phyloP scores from a whole-genome alignment of 2,888 invertebrate species.

The Nymphalis polychloros region DNA sequence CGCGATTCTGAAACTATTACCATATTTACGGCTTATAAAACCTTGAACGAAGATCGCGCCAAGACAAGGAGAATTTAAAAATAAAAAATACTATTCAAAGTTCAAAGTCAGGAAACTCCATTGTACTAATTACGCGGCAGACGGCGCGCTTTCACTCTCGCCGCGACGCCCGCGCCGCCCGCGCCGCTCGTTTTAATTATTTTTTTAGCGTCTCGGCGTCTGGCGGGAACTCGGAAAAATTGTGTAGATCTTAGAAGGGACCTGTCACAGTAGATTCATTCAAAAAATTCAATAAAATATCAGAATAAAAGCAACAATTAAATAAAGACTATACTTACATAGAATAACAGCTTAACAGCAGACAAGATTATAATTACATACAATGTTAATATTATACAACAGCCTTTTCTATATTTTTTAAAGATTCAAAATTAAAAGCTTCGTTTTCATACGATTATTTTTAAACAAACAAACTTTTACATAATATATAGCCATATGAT shows the following conservation, averaged over 20 bases:
- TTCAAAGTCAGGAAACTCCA: slow-evolving; percentile 82
- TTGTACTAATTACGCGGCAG: slow-evolving; percentile 81
- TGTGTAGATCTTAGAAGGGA: slow-evolving; percentile 51
- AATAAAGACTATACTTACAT: too few relatives aligned
- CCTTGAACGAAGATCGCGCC: slow-evolving; percentile 39
- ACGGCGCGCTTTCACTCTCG: slow-evolving; percentile 81
- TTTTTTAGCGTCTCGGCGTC: slow-evolving; percentile 82
- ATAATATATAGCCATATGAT: too few relatives aligned
- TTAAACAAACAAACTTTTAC: too few relatives aligned
- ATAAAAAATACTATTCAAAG: slow-evolving; percentile 74
- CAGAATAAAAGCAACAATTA: too few relatives aligned
- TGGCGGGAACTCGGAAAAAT: slow-evolving; percentile 78
- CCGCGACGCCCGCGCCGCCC: slow-evolving; percentile 45
- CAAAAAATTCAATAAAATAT: too few relatives aligned
- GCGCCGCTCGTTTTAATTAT: slow-evolving; percentile 78
- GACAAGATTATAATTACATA: too few relatives aligned
- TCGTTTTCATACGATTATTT: too few relatives aligned
- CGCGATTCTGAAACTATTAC: slow-evolving; percentile 20
- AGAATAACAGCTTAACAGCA: too few relatives aligned
- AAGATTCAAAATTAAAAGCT: too few relatives aligned
- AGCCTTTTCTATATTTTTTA: too few relatives aligned
- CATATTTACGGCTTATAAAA: slow-evolving; percentile 33
- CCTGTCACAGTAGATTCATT: background rate
- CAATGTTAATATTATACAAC: too few relatives aligned
- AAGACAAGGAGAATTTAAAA: slow-evolving; percentile 54